Percentiles rank a stretch among this genome's conserved stretches.
These are phyloP conservation scores for Argynnis bischoffii DNA, from an alignment of 2,888 invertebrate genomes.

Conservation along the genomic window DNA sequence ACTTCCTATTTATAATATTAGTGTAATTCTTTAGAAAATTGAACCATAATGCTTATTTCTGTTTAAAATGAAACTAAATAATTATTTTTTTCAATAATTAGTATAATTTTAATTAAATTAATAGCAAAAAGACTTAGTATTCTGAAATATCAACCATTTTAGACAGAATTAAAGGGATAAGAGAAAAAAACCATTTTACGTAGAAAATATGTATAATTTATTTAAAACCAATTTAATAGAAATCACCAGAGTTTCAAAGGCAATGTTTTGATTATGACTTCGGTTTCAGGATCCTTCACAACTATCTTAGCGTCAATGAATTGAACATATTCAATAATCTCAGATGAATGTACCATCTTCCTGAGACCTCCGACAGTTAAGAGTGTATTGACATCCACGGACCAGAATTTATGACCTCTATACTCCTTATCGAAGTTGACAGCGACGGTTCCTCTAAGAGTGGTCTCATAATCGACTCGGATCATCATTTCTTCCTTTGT, in stretches of 20 bases:
- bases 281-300: slow-evolving; percentile 21
- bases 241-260: slow-evolving; percentile 19
- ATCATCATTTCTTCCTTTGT: slow-evolving; percentile 46
- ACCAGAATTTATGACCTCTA: slow-evolving; percentile 55
- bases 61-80: too few species aligned
- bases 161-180: too few species aligned
- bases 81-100: too few species aligned
- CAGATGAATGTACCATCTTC: slow-evolving; percentile 33
- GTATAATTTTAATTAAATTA: too few species aligned
- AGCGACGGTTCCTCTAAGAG: slow-evolving; percentile 46
- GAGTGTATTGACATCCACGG: slow-evolving; percentile 45
- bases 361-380: slow-evolving; percentile 42
- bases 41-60: too few species aligned
- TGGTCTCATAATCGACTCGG: slow-evolving; percentile 50
- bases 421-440: slow-evolving; percentile 45
- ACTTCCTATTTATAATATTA: too few species aligned
- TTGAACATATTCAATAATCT: slow-evolving; percentile 48
- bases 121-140: too few species aligned
- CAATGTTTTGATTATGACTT: slow-evolving; percentile 14
- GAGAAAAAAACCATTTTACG: too few species aligned
- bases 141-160: too few species aligned
- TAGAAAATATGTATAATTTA: too few species aligned
- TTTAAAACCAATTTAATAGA: neutral
- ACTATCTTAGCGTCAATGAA: slow-evolving; percentile 44
- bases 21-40: too few species aligned